Conservation (phyloP, 2,797 vertebrate genomes). For the Pagetopsis macropterus region DNA sequence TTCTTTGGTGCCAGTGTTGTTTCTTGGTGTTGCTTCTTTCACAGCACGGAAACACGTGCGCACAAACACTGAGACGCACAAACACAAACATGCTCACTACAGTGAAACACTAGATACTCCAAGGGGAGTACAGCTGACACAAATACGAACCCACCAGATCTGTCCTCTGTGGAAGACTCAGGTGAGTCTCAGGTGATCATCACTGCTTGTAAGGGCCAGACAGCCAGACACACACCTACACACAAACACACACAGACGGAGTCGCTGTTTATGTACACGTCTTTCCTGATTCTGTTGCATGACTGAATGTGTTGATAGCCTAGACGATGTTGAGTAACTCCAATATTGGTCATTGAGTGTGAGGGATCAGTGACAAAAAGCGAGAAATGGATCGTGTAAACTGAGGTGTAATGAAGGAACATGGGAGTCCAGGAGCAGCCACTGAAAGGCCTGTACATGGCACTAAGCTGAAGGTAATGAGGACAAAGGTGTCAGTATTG, state of each 20-base stretch:
- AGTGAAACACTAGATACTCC: slow-evolving; percentile 66
- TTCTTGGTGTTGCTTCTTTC: slow-evolving; percentile 68
- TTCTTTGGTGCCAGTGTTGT: slow-evolving; percentile 76
- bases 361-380: slow-evolving; percentile 44
- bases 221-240: slow-evolving; percentile 28
- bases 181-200: slow-evolving; percentile 71
- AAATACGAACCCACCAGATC: slow-evolving; percentile 71
- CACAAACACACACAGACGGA: slow-evolving; percentile 3
- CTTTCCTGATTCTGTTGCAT: slow-evolving; percentile 52
- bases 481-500: slow-evolving; percentile 76
- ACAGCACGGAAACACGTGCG: slow-evolving; percentile 49
- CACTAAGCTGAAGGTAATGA: slow-evolving; percentile 73
- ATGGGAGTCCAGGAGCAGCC: slow-evolving; percentile 38
- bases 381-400: slow-evolving; percentile 45
- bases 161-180: slow-evolving; percentile 67
- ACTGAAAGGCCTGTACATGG: slow-evolving; percentile 58
- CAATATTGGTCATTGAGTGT: slow-evolving; percentile 37
- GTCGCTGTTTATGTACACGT: slow-evolving; percentile 57
- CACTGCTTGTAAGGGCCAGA: slow-evolving; percentile 49
- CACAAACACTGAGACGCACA: slow-evolving; percentile 41
- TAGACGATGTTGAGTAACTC: slow-evolving; percentile 33
- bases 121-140: slow-evolving; percentile 71
- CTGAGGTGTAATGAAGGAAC: slow-evolving; percentile 53
- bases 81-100: slow-evolving; percentile 67
- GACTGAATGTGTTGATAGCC: slow-evolving; percentile 35